Percentiles rank a stretch among this genome's conserved stretches.
These are phyloP conservation scores for Perithous albicinctus DNA, from an alignment of 2,888 invertebrate species.

Conservation along the genomic window DNA sequence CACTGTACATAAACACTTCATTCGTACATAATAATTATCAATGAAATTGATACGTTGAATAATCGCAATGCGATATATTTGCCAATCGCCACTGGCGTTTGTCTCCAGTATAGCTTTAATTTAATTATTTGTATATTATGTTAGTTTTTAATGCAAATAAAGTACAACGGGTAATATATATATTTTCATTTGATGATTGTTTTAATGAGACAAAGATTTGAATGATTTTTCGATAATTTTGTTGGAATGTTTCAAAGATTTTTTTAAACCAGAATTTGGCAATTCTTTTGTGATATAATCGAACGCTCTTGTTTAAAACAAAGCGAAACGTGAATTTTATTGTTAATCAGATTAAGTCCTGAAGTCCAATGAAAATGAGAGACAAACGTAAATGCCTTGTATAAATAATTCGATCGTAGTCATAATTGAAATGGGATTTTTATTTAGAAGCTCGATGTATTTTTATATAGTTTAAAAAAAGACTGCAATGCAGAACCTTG, in stretches of 20 bases:
- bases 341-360: no score
- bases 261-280: no score
- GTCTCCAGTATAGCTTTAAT: conserved; percentile 31
- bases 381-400: no score
- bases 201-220: background rate
- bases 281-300: no score
- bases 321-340: no score
- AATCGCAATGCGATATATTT: background rate
- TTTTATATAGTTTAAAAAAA: no score
- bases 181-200: background rate
- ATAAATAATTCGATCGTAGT: no score
- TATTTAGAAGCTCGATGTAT: no score
- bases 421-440: no score
- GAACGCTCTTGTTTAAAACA: no score
- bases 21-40: conserved; percentile 12
- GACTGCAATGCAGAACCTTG: no score
- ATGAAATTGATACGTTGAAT: background rate
- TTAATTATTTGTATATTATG: conserved; percentile 38
- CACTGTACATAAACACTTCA: conserved; percentile 25
- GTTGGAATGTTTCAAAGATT: background rate
- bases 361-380: no score
- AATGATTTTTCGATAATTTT: background rate
- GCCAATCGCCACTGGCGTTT: background rate
- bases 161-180: conserved; percentile 23
- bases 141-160: conserved; percentile 24